Conservation (phyloP, 2,888 invertebrate species). For the Drosophila kanekoi region DNA sequence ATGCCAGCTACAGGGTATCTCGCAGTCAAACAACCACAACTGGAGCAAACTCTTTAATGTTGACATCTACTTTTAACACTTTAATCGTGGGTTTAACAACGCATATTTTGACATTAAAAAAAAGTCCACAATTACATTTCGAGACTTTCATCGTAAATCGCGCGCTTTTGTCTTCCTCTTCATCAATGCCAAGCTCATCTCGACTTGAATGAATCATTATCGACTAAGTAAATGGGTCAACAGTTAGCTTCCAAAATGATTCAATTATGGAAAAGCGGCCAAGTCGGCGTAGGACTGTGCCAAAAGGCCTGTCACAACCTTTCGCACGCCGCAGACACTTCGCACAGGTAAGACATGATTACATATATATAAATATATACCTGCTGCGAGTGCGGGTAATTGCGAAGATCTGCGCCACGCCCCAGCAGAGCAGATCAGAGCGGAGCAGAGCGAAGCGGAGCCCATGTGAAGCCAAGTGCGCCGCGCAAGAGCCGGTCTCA, state of each 20-base stretch:
- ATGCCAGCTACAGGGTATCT: neutral
- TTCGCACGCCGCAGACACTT: conserved; percentile 59
- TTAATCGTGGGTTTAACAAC: neutral
- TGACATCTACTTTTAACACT: neutral
- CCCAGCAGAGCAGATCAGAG: conserved; percentile 7
- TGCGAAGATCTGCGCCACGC: conserved; percentile 29
- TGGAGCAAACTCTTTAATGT: neutral
- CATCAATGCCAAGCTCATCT: neutral
- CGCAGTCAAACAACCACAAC: neutral
- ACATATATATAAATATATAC: neutral
- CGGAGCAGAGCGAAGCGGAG: neutral
- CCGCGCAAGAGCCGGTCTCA: conserved; percentile 55
- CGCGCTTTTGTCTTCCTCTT: neutral
- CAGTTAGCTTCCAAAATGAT: conserved; percentile 6
- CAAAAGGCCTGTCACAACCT: conserved; percentile 45
- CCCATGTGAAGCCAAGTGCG: conserved; percentile 50
- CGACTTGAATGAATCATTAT: conserved; percentile 8
- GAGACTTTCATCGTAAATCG: conserved; percentile 18
- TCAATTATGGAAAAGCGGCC: conserved; percentile 31
- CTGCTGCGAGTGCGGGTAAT: conserved; percentile 12
- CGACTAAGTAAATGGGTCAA: conserved; percentile 6
- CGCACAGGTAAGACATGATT: conserved; percentile 37
- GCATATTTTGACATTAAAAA: neutral
- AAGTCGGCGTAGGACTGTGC: conserved; percentile 2
- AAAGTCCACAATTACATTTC: neutral